Percentiles rank a stretch among this genome's conserved stretches.
Evolutionary conservation across 2,888 invertebrate genomes (phyloP).

Genomic region (Spicauda simplicius): DNA sequence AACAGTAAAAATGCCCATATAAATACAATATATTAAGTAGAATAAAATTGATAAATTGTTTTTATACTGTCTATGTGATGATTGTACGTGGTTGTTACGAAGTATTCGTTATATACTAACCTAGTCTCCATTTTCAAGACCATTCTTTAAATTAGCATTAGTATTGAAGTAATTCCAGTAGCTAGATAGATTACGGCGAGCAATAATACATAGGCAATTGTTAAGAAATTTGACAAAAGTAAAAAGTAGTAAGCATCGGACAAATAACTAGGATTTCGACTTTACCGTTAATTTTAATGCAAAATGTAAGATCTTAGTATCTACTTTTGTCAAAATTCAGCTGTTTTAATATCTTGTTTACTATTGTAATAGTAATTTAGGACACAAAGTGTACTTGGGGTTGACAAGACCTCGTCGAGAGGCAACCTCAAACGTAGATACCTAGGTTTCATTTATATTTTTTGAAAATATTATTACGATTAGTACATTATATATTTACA

Average conservation of each 20-base stretch:
- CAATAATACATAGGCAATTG: constrained; percentile 73
- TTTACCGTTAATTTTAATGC: constrained; percentile 5
- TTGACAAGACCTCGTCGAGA: constrained; percentile 37
- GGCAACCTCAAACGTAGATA: constrained; percentile 43
- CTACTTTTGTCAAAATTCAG: constrained; percentile 69
- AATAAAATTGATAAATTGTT: background rate
- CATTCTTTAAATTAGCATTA: constrained; percentile 22
- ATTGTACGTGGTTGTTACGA: background rate
- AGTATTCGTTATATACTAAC: background rate
- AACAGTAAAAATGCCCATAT: too few species aligned
- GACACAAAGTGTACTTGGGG: constrained; percentile 61
- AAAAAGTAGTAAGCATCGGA: constrained; percentile 34
- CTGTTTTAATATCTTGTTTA: constrained; percentile 60
- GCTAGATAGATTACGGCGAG: constrained; percentile 75
- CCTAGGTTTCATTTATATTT: constrained; percentile 57
- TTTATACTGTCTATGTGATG: background rate
- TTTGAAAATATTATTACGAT: constrained; percentile 53
- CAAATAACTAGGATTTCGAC: constrained; percentile 34
- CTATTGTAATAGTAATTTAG: constrained; percentile 51
- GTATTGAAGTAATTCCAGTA: constrained; percentile 56
- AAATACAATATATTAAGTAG: background rate
- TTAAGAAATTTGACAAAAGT: constrained; percentile 60
- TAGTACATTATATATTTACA: constrained; percentile 48
- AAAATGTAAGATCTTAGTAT: constrained; percentile 45
- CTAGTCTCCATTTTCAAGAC: constrained; percentile 11